Base-by-base conservation (phyloP, 2,797 vertebrate species). In the Micropoecilia bifurca region DNA sequence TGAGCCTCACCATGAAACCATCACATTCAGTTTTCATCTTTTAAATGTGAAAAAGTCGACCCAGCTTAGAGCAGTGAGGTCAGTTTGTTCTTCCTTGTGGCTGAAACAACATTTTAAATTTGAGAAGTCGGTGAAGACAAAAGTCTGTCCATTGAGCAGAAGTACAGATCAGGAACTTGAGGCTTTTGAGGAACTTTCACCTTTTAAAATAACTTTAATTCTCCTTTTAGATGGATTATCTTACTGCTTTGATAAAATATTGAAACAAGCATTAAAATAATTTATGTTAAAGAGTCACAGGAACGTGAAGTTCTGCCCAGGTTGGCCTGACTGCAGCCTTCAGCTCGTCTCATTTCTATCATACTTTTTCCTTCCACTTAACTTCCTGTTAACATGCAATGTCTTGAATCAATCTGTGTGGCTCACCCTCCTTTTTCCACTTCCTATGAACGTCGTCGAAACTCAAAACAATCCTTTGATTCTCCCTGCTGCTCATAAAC, bases 101-200 rank as follows among this genome's bases (percentile, higher is more conserved):
- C 22, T 33, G 12, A 30, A 25, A 18, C 63, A 73, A 75, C 68
- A 71, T 82, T 78, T 55, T 39, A 63, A 61, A 66, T 53, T 63
- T 18, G 0, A 47, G 76, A 83, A 75, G 76, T 78, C 48, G 36
- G 16, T 45, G n/a, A 68, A 72, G 63, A 75, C 4, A 74, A 77
- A 73, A 16, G 8, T 22, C 10, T 2, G 33, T 0, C 46, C 41
- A 20, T 0, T 3, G 41, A 78, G 76, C 76, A 82, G 81, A 82
- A 82, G 76, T 83, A 8, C 63, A 36, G 46, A 75, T 68, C 14
- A 63, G 77, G 73, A 75, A 78, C 63, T 7, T 0, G 10, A 41
- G 30, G 10, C 0, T 0, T 77, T 69, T 57, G 66, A 78, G 76
- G 80, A 82, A 82, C 53, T 43, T 0, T 28, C 36, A 16, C 1